Base-by-base conservation (phyloP, 2,797 vertebrate species). In the Danio choprae region DNA sequence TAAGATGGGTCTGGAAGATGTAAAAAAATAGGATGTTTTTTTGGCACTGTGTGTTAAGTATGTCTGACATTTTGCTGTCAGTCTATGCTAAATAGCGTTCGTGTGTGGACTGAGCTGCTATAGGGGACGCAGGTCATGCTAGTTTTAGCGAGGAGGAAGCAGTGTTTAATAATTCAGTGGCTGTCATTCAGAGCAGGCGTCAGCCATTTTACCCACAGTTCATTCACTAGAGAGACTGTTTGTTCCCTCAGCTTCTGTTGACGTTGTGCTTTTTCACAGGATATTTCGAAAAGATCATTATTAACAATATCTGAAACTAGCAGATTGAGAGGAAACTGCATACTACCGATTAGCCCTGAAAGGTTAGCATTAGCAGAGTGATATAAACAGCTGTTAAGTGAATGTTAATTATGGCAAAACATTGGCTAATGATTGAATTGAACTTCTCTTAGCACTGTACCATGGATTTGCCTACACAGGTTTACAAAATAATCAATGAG, bases 171-270 rank as follows among this genome's bases (percentile, higher is more conserved):
- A 75, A 84, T 87, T 79, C 69, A 86, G 44, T 60, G 63, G 50
- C 74, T 88, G 79, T 83, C 90, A 91, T 87, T 92, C 89, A 88
- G 74, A 69, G 86, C 87, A 87, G 74, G 88, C 86, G 82, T 91
- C 92, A 86, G 92, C 92, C 91, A 93, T 91, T 93, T 91, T 91
- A 89, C 88, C 71, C 68, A 40, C 90, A 88, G 87, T 90, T 91
- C 89, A 90, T 91, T 86, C 86, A 88, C 83, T 81, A 86, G 86
- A 84, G 89, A 81, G 83, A 88, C 87, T 88, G 90, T 85, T 91
- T 91, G 91, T 91, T 92, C 89, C 77, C 53, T 12, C 65, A 65
- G 43, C 20, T 22, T 65, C 43, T 62, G 72, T 59, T 68, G 63
- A 40, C 40, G 16, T 11, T 46, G 56, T 85, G 53, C 8, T 36